Base-by-base conservation (phyloP, 2,888 invertebrate genomes). In the Tachina grossa region DNA sequence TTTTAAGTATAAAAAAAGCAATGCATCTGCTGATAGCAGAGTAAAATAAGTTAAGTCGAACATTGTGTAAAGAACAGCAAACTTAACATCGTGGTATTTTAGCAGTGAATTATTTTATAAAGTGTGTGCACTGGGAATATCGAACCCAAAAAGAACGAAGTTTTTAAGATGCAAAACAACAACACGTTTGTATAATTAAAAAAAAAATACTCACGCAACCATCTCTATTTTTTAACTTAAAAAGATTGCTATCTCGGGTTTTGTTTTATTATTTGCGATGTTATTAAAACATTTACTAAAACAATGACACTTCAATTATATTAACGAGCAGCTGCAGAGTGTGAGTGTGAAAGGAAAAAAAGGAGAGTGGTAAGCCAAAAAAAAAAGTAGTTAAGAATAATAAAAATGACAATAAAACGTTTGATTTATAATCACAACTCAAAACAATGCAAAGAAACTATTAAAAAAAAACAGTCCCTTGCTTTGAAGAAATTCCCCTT, bases 231-330 rank as follows among this genome's bases (percentile, higher is more conserved):
- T n/a, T 61, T 53, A 61, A 61, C 69, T 51, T 53, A 45, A 61
- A 53, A 63, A 47, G 45, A 61, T 53, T 6, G 22, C 5, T 51
- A 31, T 51, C 13, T 16, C 8, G n/a, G 16, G 14, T 3, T 53
- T 19, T 59, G 13, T 53, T 53, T 43, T 31, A 31, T 16, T 53
- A 31, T 51, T 65, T 66, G 51, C 47, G 45, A 45, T 49, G 63
- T 69, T 75, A 84, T 80, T 84, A 80, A 84, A 76, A 76, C 71
- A 71, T 80, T 84, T 80, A 84, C 75, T 75, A 75, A 63, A 69
- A 75, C 63, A 84, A 84, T 79, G 79, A 75, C 83, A 79, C 79
- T 79, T 55, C 79, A 79, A 79, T 84, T 84, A 84, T 63, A 63
- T 63, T 69, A 39, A 71, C 43, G 41, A 59, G n/a, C 57, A 71